These are phyloP conservation scores for Ptiloglossa arizonensis DNA, from an alignment of 1,140 invertebrate species.

Conservation along the genomic window DNA sequence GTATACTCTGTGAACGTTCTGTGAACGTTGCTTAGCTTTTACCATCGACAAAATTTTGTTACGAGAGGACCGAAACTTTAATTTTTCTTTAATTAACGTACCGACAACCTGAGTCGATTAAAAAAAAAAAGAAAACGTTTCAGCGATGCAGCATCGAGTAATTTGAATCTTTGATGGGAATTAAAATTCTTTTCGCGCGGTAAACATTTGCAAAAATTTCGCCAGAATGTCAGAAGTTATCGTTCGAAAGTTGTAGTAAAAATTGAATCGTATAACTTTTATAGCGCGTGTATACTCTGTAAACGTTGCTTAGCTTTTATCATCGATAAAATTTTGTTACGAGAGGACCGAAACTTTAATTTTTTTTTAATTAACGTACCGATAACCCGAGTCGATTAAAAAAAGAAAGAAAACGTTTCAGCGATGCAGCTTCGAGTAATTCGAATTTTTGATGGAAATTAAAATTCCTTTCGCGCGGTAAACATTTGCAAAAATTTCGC, in stretches of 20 bases:
- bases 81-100: neutral
- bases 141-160: neutral
- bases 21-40: too few species aligned
- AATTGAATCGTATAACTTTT: neutral
- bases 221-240: constrained; percentile 13
- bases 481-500: neutral
- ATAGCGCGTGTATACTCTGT: too few species aligned
- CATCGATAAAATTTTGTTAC: too few species aligned
- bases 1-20: too few species aligned
- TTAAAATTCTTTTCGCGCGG: neutral
- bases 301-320: too few species aligned
- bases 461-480: neutral
- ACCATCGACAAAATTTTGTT: too few species aligned
- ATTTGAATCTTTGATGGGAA: neutral
- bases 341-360: too few species aligned
- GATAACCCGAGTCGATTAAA: too few species aligned
- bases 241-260: constrained; percentile 7
- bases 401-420: neutral
- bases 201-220: neutral
- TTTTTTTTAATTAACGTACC: neutral
- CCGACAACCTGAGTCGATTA: too few species aligned
- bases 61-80: too few species aligned
- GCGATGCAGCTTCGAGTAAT: neutral
- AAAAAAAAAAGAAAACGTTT: neutral
- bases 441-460: neutral